phyloP scores from a whole-genome alignment of 2,113 vertebrate species.

The Pitta sordida region DNA sequence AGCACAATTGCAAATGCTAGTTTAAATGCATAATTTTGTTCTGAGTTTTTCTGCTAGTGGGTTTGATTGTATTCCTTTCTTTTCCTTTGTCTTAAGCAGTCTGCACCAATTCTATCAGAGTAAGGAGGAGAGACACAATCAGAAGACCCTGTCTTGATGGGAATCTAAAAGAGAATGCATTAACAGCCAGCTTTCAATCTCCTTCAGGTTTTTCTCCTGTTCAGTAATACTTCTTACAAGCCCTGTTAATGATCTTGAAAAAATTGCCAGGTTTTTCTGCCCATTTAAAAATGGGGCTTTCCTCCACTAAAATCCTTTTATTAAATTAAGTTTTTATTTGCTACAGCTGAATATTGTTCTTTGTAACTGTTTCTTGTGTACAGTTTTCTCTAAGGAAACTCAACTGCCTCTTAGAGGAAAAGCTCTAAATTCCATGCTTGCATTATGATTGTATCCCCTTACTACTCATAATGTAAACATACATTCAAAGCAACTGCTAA shows the following conservation, averaged over 20 bases:
- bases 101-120: neutral
- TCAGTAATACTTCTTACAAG: neutral
- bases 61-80: neutral
- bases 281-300: neutral
- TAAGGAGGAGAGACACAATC: neutral
- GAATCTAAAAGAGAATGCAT: neutral
- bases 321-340: neutral
- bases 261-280: neutral
- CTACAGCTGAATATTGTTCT: neutral
- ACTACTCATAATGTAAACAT: neutral
- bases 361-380: neutral
- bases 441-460: neutral
- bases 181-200: neutral
- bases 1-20: neutral
- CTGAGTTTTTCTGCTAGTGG: neutral
- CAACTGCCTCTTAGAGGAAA: neutral
- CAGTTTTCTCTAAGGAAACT: neutral
- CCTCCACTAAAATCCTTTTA: neutral
- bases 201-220: neutral
- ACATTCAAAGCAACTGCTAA: neutral
- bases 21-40: neutral
- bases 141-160: neutral
- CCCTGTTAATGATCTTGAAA: neutral
- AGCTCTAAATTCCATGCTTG: neutral
- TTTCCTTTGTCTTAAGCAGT: neutral